Percentiles rank a stretch among this genome's conserved stretches.
Evolutionary conservation across 2,888 invertebrate genomes (phyloP).

Genomic region (Stratiomys singularior): DNA sequence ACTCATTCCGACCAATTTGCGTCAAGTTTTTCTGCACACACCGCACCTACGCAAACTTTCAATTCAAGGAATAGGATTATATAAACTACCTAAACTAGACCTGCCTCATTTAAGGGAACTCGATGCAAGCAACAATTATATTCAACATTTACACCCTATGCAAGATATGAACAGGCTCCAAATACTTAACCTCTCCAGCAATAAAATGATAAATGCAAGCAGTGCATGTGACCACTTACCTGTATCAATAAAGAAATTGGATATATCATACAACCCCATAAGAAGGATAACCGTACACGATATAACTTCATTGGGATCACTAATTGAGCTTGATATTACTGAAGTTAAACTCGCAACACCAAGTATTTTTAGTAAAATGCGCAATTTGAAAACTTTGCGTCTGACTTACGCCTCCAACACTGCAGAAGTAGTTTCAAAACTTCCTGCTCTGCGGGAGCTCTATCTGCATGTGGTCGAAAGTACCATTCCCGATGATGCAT

Average conservation of each 20-base stretch:
- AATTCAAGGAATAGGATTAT: conserved; percentile 81
- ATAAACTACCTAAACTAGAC: conserved; percentile 79
- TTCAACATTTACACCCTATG: conserved; percentile 77
- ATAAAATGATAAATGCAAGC: conserved; percentile 79
- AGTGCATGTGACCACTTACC: conserved; percentile 79
- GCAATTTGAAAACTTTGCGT: conserved; percentile 79
- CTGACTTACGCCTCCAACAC: conserved; percentile 78
- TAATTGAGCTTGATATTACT: conserved; percentile 79
- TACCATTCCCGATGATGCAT: conserved; percentile 77
- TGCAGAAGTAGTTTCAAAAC: conserved; percentile 76
- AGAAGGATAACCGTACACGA: conserved; percentile 75
- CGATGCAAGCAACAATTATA: conserved; percentile 82
- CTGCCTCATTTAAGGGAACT: conserved; percentile 81
- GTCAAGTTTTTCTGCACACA: conserved; percentile 87
- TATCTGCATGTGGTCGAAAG: conserved; percentile 81
- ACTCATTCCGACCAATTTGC: conserved; percentile 84
- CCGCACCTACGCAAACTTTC: conserved; percentile 82
- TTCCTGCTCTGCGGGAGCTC: conserved; percentile 79
- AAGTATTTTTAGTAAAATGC: conserved; percentile 77
- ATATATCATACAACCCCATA: conserved; percentile 85
- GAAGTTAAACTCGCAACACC: conserved; percentile 79
- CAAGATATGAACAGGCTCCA: conserved; percentile 78
- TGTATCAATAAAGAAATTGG: conserved; percentile 77
- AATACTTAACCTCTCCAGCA: conserved; percentile 79
- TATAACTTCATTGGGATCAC: conserved; percentile 68